Base-by-base conservation (phyloP, 1,140 invertebrate genomes). In the Leptinotarsa undecemlineata region DNA sequence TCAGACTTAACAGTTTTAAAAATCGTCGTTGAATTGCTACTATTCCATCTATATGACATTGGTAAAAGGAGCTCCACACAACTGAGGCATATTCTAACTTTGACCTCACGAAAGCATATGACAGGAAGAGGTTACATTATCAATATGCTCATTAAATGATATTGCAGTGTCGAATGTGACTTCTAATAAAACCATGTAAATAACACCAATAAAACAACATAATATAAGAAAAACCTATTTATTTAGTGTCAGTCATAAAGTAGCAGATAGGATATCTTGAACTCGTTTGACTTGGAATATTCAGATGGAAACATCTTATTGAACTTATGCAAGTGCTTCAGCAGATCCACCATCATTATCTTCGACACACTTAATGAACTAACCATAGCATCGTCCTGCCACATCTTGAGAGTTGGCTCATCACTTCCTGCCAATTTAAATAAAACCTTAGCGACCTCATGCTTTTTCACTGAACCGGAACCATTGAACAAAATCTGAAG, bases 221-320 rank as follows among this genome's bases (percentile, higher is more conserved):
- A n/a, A 57, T 57, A 57, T 17, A 57, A 57, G 1, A 57, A 57
- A 57, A 57, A 57, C 15, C 1, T 57, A 57, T 57, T 57, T 57
- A 57, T 57, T 57, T 57, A 57, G 4, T 17, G 15, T 57, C 20
- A 33, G 20, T 73, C 72, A 33, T 79, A 81, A 71, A 84, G 61
- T 26, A 79, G 87, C 68, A 88, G 84, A 85, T 88, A 89, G 76
- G 87, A 88, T 78, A 89, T 83, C 82, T 82, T 86, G 81, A 86
- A 89, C 74, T 85, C 87, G 78, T 88, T 88, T 13, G 86, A 84
- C 68, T 84, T 85, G 13, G 86, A 83, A 79, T 87, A 89, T 47
- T 84, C 81, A 73, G 85, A 83, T 47, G 88, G 88, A 74, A 89
- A 86, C 75, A 87, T 85, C 74, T 85, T 74, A n/a, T 88, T 87